Evolutionary conservation across 2,888 invertebrate species (phyloP).

Genomic region (Baronia brevicornis): DNA sequence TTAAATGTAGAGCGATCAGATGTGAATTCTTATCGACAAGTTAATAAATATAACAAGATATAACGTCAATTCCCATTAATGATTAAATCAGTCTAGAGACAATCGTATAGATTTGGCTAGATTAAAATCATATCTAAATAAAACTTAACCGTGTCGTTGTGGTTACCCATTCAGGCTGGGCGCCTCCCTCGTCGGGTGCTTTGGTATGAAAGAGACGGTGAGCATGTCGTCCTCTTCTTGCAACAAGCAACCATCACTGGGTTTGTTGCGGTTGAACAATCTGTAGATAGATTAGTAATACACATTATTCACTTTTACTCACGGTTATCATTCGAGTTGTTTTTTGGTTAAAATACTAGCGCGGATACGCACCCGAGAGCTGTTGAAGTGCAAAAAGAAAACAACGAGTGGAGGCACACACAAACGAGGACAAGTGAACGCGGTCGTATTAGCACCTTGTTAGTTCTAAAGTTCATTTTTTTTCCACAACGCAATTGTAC

Average conservation of each 20-base stretch:
- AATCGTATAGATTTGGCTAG: no score
- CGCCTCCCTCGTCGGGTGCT: slow-evolving; percentile 38
- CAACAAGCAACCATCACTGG: slow-evolving; percentile 49
- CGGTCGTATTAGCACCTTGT: slow-evolving; percentile 26
- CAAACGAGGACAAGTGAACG: slow-evolving; percentile 29
- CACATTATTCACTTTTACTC: background rate
- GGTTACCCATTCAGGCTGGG: slow-evolving; percentile 41
- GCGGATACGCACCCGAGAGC: slow-evolving; percentile 58
- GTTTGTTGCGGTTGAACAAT: slow-evolving; percentile 55
- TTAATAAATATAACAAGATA: no score
- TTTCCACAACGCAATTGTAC: slow-evolving; percentile 7
- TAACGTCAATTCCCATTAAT: no score
- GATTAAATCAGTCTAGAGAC: no score
- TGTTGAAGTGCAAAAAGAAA: slow-evolving; percentile 70
- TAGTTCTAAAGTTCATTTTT: slow-evolving; percentile 15
- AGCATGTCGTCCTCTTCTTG: slow-evolving; percentile 66
- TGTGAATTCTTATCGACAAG: no score
- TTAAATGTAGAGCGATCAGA: no score
- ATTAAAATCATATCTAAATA: no score
- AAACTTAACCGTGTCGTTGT: no score
- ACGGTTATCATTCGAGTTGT: no score
- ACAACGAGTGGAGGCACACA: slow-evolving; percentile 44
- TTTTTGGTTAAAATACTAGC: no score
- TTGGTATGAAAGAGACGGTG: slow-evolving; percentile 66
- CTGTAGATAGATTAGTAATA: slow-evolving; percentile 28